Base-by-base conservation (phyloP, 2,113 vertebrate genomes). In the Mormyrus lacerda region DNA sequence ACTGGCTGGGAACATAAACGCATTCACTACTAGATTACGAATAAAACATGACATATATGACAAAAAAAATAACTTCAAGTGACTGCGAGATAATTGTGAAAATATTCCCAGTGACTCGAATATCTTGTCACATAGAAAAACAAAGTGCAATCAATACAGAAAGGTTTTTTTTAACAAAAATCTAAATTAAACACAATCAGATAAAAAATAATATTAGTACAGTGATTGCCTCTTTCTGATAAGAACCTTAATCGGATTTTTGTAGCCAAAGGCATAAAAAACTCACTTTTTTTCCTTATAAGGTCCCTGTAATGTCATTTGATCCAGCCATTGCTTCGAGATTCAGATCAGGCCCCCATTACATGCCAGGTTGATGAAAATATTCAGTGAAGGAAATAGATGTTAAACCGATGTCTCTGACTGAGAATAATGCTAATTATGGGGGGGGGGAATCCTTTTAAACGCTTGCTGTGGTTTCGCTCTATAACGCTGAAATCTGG, bases 341-440 rank as follows among this genome's bases (percentile, higher is more conserved):
- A 61, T 45, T 8, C 51, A 15, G 31, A 19, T 45, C 53, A 47
- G 21, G 0, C 24, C 6, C 21, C 1, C 65, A 45, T 88, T 69
- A 76, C n/a, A 88, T 65, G 31, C 17, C n/a, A 44, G 44, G 42
- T 24, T 42, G 39, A 69, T 45, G 45, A 86, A 47, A 88, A 65
- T 39, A 31, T 42, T 45, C 55, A 88, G 24, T 69, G 39, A 84
- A 65, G 21, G 48, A 82, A 13, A 90, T 31, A 65, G 82, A 88
- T 65, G 39, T 50, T 88, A 55, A 89, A 90, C 87, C 88, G 85
- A 85, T 84, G 88, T 50, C 11, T 17, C 55, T 21, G 82, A 27
- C 90, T 91, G 85, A 90, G 87, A 89, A 79, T 90, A 87, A 91
- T 86, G 76, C 90, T 91, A 91, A 93, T 92, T 91, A 91, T 50